These are phyloP conservation scores for Steinernema hermaphroditum DNA, from an alignment of 2,888 invertebrate species.

Conservation along the genomic window DNA sequence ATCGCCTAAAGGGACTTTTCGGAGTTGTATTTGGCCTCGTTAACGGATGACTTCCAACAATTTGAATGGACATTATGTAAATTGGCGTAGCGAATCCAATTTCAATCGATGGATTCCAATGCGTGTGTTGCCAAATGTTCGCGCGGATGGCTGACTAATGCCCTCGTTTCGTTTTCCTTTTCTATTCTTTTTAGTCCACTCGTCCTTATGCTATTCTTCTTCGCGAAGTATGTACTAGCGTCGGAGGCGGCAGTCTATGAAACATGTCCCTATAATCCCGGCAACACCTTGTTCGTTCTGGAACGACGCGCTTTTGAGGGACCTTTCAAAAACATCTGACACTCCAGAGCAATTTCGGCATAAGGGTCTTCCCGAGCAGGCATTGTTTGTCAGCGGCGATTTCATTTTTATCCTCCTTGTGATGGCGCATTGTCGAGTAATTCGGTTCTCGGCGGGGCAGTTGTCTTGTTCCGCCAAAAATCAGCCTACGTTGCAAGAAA, in stretches of 20 bases:
- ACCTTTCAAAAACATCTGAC: not conserved
- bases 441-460: too few species aligned
- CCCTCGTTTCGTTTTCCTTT: constrained; percentile 11
- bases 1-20: constrained; percentile 21
- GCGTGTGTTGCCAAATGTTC: constrained; percentile 29
- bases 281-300: constrained; percentile 6
- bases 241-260: not conserved
- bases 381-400: constrained; percentile 25
- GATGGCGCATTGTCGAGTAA: too few species aligned
- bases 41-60: constrained; percentile 30
- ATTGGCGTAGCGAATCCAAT: constrained; percentile 29
- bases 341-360: not conserved
- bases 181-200: constrained; percentile 9
- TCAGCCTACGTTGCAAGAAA: too few species aligned
- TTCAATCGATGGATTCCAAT: constrained; percentile 29
- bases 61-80: constrained; percentile 28
- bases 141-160: constrained; percentile 27
- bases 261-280: not conserved
- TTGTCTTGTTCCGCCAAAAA: too few species aligned
- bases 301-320: not conserved
- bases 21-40: constrained; percentile 26
- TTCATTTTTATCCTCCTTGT: constrained; percentile 4
- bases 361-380: not conserved
- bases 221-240: not conserved
- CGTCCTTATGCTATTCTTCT: not conserved